Evolutionary conservation across 2,888 invertebrate species (phyloP).

Genomic region (Pachymerium ferrugineum): DNA sequence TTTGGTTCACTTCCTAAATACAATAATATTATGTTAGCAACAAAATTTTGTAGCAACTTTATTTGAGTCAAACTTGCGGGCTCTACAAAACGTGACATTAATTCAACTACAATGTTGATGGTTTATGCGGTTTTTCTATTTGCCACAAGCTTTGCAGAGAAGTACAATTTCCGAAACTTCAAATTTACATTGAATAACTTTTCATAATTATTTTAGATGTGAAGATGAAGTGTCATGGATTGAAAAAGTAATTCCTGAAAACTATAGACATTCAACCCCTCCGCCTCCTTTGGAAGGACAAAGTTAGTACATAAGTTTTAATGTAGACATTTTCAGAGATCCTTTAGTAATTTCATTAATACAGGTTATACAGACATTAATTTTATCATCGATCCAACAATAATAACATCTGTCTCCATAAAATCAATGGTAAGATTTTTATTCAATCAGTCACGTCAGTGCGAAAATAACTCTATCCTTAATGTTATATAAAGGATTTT

Average conservation of each 20-base stretch:
- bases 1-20: no score
- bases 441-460: neutral
- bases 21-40: no score
- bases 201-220: neutral
- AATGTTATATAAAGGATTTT: neutral
- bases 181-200: neutral
- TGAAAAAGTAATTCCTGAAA: neutral
- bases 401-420: neutral
- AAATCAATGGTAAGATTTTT: neutral
- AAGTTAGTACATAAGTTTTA: no score
- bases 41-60: no score
- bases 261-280: neutral
- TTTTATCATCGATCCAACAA: neutral
- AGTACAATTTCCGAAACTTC: neutral
- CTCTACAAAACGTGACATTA: no score
- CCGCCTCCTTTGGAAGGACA: neutral
- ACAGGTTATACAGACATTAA: neutral
- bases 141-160: no score
- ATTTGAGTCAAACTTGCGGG: no score
- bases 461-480: no score
- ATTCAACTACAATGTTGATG: no score
- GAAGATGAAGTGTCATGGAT: neutral
- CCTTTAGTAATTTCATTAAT: no score
- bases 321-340: no score
- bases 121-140: no score